Percentiles rank a stretch among this genome's conserved stretches.
Conservation (phyloP, 2,888 invertebrate genomes). For the Alloplasta piceator region DNA sequence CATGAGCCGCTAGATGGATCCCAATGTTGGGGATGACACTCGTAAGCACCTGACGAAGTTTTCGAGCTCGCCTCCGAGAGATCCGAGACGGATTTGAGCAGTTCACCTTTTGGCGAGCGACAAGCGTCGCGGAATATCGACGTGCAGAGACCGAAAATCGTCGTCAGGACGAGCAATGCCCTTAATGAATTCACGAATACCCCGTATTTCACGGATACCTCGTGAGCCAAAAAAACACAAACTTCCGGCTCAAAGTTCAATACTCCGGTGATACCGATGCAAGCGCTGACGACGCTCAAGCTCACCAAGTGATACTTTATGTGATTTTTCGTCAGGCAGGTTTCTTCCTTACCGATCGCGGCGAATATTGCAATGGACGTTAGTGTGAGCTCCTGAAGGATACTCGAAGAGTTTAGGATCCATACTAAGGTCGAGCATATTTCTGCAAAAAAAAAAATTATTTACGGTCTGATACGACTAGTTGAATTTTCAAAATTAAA, state of each 20-base stretch:
- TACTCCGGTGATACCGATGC: conserved; percentile 84
- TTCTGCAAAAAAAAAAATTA: conserved; percentile 74
- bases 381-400: conserved; percentile 84
- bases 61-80: conserved; percentile 81
- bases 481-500: not conserved
- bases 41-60: conserved; percentile 79
- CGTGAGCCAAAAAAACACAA: conserved; percentile 80
- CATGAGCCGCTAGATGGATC: conserved; percentile 84
- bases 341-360: conserved; percentile 76
- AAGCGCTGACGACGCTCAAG: conserved; percentile 83
- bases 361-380: conserved; percentile 83
- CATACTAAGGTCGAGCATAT: conserved; percentile 83
- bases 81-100: conserved; percentile 80
- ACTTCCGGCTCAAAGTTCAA: conserved; percentile 80
- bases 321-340: conserved; percentile 80
- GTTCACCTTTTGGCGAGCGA: conserved; percentile 74
- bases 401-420: conserved; percentile 83
- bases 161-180: conserved; percentile 71
- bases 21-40: conserved; percentile 80
- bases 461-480: no score
- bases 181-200: conserved; percentile 78
- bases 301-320: conserved; percentile 84
- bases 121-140: conserved; percentile 71
- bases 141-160: conserved; percentile 72
- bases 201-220: conserved; percentile 79